phyloP scores from a whole-genome alignment of 1,140 invertebrate genomes.

The Temnothorax curvispinosus region DNA sequence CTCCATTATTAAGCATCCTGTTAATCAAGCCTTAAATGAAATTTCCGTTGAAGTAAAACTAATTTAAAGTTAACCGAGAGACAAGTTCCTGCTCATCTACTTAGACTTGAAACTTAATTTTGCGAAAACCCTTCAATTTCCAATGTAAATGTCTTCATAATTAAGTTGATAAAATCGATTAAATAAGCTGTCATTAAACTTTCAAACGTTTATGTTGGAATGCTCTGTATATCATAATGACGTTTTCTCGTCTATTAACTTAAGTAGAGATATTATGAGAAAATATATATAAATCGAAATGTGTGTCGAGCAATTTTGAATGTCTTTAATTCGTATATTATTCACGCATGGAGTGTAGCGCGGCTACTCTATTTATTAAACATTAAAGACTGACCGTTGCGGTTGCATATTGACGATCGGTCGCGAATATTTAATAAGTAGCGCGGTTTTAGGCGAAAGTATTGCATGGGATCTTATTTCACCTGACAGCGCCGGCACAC shows the following conservation, averaged over 20 bases:
- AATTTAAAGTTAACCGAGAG: constrained; percentile 38
- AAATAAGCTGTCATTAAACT: constrained; percentile 19
- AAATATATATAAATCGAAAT: background rate
- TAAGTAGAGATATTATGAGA: background rate
- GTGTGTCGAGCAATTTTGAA: background rate
- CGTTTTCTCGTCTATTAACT: background rate
- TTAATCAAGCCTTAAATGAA: constrained; percentile 23
- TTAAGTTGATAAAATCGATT: background rate
- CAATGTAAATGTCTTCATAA: constrained; percentile 32
- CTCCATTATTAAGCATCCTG: constrained; percentile 38
- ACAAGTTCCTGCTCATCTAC: constrained; percentile 7
- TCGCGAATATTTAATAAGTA: constrained; percentile 18
- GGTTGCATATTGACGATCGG: background rate
- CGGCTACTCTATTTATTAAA: background rate
- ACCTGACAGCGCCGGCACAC: background rate
- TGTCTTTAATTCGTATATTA: background rate
- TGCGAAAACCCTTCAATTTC: background rate
- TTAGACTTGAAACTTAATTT: constrained; percentile 28
- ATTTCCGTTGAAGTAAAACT: constrained; percentile 37
- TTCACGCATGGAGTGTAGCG: background rate
- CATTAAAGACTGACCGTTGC: background rate
- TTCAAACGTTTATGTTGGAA: background rate
- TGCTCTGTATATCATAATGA: background rate
- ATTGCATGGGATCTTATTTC: constrained; percentile 14
- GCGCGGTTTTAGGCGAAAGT: constrained; percentile 24